Evolutionary conservation across 2,113 vertebrate genomes (phyloP), one percentile per base, ranked within the genome.

Genomic region (Esox niger): DNA sequence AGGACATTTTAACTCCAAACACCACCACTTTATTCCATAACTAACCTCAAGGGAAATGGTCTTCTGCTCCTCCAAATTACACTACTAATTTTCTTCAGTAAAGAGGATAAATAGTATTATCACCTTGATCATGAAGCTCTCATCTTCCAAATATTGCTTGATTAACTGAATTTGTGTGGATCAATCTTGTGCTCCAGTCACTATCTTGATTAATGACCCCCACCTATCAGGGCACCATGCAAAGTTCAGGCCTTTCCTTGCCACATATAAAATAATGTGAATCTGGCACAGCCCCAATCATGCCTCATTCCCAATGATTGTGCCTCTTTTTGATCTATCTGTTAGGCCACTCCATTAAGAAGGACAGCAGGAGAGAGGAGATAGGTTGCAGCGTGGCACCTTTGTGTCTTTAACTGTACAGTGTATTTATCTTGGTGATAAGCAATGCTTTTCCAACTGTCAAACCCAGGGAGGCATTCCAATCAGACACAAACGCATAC

Each of bases 111-210:
- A 72, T 73, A 73, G 70, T 67, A 81, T 70, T 64, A 73, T 84
- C 83, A 89, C 86, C 84, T 88, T 89, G 85, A 79, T 78, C 80
- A 78, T 63, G 67, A 82, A 79, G 84, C 83, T 87, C 88, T 90
- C 88, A 90, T 92, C 86, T 89, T 86, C 77, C 86, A 90, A 90
- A 89, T 89, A 86, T 83, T 88, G 87, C 78, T 82, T 80, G 82
- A 90, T 85, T 79, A 90, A 90, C 91, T 89, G 87, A 89, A 91
- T 90, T 91, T 90, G 75, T 85, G 82, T 74, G 83, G 88, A 92
- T 92, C 88, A 90, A 88, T 90, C 89, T 88, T 81, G 57, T 69
- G 74, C 71, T 64, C 65, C 60, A 71, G 62, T 75, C 79, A 79
- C 74, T 81, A 82, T 71, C 69, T 83, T 91, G 88, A 92, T 92